These are phyloP conservation scores for Idaea aversata DNA, from an alignment of 2,888 invertebrate genomes.

Conservation along the genomic window DNA sequence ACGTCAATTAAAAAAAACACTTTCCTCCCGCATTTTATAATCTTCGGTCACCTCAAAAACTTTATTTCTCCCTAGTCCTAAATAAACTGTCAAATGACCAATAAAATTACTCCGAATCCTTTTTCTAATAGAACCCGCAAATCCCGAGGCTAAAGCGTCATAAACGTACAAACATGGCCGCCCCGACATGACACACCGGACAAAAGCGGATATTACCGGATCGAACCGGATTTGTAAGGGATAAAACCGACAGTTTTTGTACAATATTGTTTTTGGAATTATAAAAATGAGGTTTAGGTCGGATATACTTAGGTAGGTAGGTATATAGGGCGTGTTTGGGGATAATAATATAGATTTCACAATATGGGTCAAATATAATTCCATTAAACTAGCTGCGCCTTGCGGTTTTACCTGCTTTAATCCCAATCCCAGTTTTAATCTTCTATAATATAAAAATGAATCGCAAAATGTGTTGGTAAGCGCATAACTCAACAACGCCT, in stretches of 20 bases:
- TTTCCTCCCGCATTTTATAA: not conserved
- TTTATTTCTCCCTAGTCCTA: not conserved
- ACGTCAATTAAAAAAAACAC: not conserved
- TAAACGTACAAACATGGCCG: conserved; percentile 22
- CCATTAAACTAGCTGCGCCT: no score
- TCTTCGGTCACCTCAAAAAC: not conserved
- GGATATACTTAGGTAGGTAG: no score
- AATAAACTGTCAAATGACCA: not conserved
- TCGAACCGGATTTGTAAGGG: conserved; percentile 27
- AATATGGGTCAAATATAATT: not conserved
- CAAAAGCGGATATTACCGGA: conserved; percentile 28
- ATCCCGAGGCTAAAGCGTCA: conserved; percentile 12
- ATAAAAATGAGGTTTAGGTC: not conserved
- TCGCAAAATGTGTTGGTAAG: no score
- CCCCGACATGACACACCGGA: conserved; percentile 10
- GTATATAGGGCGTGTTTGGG: not conserved
- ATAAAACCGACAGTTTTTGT: conserved; percentile 6
- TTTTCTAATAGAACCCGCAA: not conserved
- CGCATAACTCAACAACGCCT: no score
- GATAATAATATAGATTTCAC: no score
- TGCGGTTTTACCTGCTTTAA: no score
- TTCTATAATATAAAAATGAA: no score
- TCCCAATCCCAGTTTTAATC: no score
- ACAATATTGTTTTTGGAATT: conserved; percentile 4
- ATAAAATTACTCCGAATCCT: not conserved